Evolutionary conservation across 2,797 vertebrate species (phyloP).

Genomic region (Falco columbarius): DNA sequence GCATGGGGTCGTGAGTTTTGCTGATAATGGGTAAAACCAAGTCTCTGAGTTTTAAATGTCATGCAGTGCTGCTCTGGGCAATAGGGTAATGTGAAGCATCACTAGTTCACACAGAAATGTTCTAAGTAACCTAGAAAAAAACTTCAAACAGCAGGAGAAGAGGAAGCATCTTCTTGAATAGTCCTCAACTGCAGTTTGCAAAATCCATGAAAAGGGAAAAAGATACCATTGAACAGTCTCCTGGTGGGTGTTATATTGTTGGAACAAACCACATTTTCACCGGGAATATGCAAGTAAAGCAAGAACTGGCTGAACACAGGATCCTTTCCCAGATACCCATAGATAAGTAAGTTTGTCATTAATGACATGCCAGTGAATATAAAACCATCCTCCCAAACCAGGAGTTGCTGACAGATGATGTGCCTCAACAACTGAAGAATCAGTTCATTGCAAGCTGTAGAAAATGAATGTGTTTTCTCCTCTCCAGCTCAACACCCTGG

Average conservation of each 20-base stretch:
- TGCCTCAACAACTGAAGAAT: not conserved
- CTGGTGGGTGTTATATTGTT: not conserved
- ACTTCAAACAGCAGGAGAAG: not conserved
- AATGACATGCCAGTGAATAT: not conserved
- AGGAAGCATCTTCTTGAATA: not conserved
- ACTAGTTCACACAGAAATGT: not conserved
- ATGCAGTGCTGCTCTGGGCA: not conserved
- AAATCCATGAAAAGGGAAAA: not conserved
- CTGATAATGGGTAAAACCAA: not conserved
- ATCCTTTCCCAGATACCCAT: not conserved
- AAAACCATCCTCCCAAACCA: not conserved
- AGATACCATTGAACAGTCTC: not conserved
- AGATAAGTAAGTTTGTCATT: not conserved
- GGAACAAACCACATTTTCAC: not conserved
- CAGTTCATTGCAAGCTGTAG: not conserved
- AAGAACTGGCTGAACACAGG: not conserved
- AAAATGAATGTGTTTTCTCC: conserved; percentile 5
- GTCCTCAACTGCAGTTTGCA: not conserved
- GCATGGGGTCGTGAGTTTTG: not conserved
- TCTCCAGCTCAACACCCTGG: not conserved
- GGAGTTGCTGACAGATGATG: not conserved
- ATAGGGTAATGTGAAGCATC: not conserved
- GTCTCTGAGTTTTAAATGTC: conserved; percentile 15
- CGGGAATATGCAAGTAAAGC: not conserved
- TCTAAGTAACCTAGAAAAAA: not conserved